These are phyloP conservation scores for Gouania willdenowi DNA, from an alignment of 2,797 vertebrate species.

Conservation along the genomic window DNA sequence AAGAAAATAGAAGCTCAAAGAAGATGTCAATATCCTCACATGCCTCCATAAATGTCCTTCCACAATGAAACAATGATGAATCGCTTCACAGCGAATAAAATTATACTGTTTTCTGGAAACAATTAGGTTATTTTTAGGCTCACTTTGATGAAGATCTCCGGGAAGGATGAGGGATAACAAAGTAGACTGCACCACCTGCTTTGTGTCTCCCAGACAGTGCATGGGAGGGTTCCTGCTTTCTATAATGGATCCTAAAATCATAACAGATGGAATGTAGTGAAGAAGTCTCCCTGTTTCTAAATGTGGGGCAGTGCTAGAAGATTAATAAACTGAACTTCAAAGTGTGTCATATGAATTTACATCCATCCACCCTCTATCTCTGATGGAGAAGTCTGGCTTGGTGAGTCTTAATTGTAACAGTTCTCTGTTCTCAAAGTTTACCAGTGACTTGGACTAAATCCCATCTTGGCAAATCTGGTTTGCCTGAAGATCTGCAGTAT, in stretches of 20 bases:
- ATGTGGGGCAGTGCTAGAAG: not conserved
- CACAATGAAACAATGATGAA: not conserved
- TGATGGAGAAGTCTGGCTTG: no score
- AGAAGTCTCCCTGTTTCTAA: not conserved
- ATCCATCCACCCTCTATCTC: no score
- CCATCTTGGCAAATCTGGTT: no score
- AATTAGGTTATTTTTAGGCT: not conserved
- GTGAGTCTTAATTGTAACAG: no score
- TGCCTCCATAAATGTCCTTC: conserved; percentile 1
- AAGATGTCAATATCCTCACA: conserved; percentile 16
- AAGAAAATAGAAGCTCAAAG: conserved; percentile 14
- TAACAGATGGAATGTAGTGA: conserved; percentile 4
- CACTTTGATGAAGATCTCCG: not conserved
- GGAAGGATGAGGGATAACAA: not conserved
- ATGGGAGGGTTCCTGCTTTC: conserved; percentile 1
- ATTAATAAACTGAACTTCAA: not conserved
- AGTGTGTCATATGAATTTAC: no score
- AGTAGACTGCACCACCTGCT: not conserved
- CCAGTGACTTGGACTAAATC: no score
- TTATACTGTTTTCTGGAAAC: not conserved
- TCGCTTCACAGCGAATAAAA: not conserved
- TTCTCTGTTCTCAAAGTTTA: no score
- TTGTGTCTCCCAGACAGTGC: not conserved
- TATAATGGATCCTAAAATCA: conserved; percentile 1
- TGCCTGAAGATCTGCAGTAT: no score